These are phyloP conservation scores for Rhadina sibilatrix DNA, from an alignment of 2,113 vertebrate genomes.

Conservation along the genomic window DNA sequence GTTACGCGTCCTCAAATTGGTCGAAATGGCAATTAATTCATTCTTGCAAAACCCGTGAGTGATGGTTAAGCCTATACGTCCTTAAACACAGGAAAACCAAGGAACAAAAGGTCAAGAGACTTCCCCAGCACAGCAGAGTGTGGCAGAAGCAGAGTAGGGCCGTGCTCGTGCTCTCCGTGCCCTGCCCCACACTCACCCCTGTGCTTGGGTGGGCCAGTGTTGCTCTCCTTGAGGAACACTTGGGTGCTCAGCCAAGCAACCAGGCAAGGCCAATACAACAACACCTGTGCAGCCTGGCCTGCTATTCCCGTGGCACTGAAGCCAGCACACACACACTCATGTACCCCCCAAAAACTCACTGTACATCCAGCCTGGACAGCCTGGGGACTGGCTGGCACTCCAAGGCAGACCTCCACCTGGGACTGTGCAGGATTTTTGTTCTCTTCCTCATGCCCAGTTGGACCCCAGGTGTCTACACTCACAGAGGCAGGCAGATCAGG, in stretches of 20 bases:
- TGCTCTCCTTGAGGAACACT: background rate
- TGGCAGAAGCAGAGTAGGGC: background rate
- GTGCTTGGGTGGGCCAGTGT: fast-evolving
- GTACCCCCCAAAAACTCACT: fast-evolving
- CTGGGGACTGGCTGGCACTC: background rate
- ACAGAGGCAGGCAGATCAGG: fast-evolving
- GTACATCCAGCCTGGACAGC: fast-evolving
- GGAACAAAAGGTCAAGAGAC: background rate
- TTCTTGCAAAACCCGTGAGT: background rate
- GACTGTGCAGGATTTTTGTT: background rate
- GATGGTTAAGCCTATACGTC: background rate
- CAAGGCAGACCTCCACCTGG: background rate
- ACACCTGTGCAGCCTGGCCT: background rate
- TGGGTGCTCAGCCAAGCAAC: background rate
- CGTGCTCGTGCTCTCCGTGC: fast-evolving
- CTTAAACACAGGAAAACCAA: background rate
- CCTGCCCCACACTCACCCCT: background rate
- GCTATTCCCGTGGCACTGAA: background rate
- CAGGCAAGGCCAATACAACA: background rate
- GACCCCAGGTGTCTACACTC: fast-evolving
- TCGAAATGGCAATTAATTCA: background rate
- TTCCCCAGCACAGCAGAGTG: background rate
- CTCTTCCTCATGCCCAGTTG: background rate
- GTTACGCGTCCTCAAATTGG: background rate
- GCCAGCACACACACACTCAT: too few species aligned